Evolutionary conservation across 2,888 invertebrate genomes (phyloP), one percentile per base, ranked within the genome.

Genomic region (Amorpha juglandis): DNA sequence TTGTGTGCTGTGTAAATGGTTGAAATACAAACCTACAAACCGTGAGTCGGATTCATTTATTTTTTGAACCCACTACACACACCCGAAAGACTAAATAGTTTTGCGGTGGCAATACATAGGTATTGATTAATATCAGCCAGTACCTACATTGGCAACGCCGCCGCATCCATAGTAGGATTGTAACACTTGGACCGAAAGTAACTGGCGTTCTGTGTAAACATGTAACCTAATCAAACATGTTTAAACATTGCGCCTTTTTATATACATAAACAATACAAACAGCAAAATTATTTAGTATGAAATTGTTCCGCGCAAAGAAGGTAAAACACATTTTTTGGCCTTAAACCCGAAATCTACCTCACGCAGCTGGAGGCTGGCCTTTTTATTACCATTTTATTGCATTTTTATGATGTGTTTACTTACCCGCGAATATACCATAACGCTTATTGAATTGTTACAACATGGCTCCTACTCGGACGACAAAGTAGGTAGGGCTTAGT

Each of bases 401-500:
- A 19, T 58, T 58, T 58, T 58, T 58, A 58, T 58, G 38, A 12
- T 12, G 42, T 58, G 35, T 58, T 58, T 58, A 58, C 42, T 58
- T 58, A 58, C 12, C 58, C 42, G 58, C 19, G 12, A 42, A 58
- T 38, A 45, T 12, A 58, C 42, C 58, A 19, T 38, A 33, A 35
- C 38, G 51, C 63, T 63, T 63, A 38, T 51, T 51, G 50, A 51
- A 63, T 63, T 38, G 63, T 63, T 63, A 51, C 47, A 63, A 63
- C 35, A 38, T 27, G 53, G n/a, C 14, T 38, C 47, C 21, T 38
- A 19, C 52, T 53, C 42, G 55, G 21, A 51, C 33, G 16, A 74
- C 77, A 73, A 78, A 78, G 75, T 74, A 68, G 68, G 67, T 66
- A 71, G 70, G 79, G 80, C 75, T 80, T 79, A 67, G 72, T 68